phyloP scores from a whole-genome alignment of 2,113 vertebrate genomes.

The Ahaetulla prasina region DNA sequence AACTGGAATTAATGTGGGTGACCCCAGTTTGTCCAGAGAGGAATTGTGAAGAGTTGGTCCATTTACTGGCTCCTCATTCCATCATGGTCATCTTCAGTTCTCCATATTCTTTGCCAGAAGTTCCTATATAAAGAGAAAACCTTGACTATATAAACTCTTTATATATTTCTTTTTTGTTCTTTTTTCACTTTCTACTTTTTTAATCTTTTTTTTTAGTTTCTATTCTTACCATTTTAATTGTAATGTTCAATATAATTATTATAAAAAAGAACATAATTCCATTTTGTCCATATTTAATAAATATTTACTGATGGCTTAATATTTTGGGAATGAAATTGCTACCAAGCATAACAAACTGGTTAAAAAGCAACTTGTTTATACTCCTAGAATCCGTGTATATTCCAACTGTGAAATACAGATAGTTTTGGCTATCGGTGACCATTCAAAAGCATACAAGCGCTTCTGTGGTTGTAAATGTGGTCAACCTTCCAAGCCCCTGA shows the following conservation, averaged over 20 bases:
- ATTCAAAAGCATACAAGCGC: background rate
- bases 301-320: conserved; percentile 26
- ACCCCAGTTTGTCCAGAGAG: background rate
- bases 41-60: background rate
- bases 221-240: background rate
- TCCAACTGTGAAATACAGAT: background rate
- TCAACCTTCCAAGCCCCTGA: background rate
- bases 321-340: background rate
- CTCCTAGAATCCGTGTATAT: conserved; percentile 26
- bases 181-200: background rate
- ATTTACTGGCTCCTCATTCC: background rate
- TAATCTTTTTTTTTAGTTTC: background rate
- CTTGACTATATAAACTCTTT: background rate
- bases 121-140: background rate
- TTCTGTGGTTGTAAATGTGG: background rate
- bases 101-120: background rate
- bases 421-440: background rate
- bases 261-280: conserved; percentile 11
- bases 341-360: conserved; percentile 32
- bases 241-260: background rate
- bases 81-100: background rate
- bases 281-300: background rate
- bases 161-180: background rate
- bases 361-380: conserved; percentile 24
- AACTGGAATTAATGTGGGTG: background rate